phyloP scores from a whole-genome alignment of 2,888 invertebrate genomes.

The Caenorhabditis zanzibari region DNA sequence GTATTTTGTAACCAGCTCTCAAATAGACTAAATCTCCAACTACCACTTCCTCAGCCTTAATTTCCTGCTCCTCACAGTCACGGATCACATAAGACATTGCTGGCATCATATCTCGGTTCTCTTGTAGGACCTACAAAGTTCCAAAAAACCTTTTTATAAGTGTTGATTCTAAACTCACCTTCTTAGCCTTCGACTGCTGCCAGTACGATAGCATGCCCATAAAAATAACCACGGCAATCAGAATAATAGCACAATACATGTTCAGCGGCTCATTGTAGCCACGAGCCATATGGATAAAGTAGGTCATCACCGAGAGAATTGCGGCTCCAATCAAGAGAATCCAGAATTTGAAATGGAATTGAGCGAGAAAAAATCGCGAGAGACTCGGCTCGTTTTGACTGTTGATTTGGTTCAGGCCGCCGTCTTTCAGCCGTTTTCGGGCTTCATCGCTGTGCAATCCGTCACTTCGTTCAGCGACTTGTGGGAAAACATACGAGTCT shows the following conservation, averaged over 20 bases:
- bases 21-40: constrained; percentile 83
- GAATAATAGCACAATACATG: constrained; percentile 80
- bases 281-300: constrained; percentile 81
- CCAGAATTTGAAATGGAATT: constrained; percentile 83
- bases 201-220: constrained; percentile 81
- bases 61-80: constrained; percentile 91
- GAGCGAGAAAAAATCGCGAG: constrained; percentile 75
- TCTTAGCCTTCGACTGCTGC: constrained; percentile 81
- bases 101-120: constrained; percentile 78
- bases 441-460: constrained; percentile 80
- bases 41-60: constrained; percentile 82
- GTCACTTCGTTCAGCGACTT: constrained; percentile 78
- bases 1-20: constrained; percentile 80
- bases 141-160: background rate
- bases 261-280: constrained; percentile 81
- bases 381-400: constrained; percentile 74
- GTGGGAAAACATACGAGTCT: constrained; percentile 79
- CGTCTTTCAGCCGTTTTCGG: constrained; percentile 79
- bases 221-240: constrained; percentile 78
- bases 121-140: constrained; percentile 75
- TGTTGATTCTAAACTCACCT: no score
- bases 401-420: constrained; percentile 78
- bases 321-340: constrained; percentile 79
- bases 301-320: constrained; percentile 78
- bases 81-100: constrained; percentile 86